Evolutionary conservation across 2,113 vertebrate species (phyloP).

Genomic region (Daboia siamensis): DNA sequence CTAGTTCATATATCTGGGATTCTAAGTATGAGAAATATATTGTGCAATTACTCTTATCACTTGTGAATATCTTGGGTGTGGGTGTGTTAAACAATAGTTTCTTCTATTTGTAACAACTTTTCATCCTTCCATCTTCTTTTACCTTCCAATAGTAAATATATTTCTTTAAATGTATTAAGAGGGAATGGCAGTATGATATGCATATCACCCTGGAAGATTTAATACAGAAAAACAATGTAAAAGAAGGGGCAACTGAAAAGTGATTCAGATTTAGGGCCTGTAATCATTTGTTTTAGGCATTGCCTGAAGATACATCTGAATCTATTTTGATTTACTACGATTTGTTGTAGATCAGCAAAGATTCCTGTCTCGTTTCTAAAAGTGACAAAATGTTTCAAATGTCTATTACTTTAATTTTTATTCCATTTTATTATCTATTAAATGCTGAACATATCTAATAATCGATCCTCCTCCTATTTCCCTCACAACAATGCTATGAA

Average conservation of each 20-base stretch:
- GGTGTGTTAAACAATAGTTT: not conserved
- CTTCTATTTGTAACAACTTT: not conserved
- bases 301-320: not conserved
- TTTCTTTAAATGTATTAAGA: not conserved
- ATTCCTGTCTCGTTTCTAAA: not conserved
- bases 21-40: not conserved
- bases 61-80: not conserved
- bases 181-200: not conserved
- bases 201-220: not conserved
- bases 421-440: not conserved
- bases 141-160: not conserved
- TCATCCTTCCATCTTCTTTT: not conserved
- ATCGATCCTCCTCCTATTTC: not conserved
- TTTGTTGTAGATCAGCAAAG: not conserved
- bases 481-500: not conserved
- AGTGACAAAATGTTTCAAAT: not conserved
- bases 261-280: not conserved
- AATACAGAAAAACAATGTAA: not conserved
- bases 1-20: not conserved
- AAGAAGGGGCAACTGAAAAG: not conserved
- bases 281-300: not conserved
- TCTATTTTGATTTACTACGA: not conserved
- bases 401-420: not conserved
- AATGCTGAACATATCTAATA: not conserved
- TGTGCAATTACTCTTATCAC: not conserved